These are phyloP conservation scores for Portevinia maculata DNA, from an alignment of 2,888 invertebrate genomes.

Conservation along the genomic window DNA sequence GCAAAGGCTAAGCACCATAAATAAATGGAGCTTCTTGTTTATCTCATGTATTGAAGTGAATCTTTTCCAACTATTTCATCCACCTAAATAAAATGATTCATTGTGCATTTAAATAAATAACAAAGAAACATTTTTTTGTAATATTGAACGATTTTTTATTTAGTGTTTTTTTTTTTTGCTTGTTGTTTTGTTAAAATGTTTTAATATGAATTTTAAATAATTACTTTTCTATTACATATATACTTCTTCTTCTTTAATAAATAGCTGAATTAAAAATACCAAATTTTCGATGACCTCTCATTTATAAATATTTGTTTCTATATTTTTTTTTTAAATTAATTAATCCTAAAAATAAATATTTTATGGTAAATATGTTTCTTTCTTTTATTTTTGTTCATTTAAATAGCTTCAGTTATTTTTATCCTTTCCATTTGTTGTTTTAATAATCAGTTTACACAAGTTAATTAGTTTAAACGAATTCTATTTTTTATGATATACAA, in stretches of 20 bases:
- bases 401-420: conserved; percentile 60
- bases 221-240: conserved; percentile 54
- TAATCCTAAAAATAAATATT: conserved; percentile 59
- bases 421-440: conserved; percentile 36
- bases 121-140: background rate
- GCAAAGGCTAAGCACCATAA: too few relatives aligned
- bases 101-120: background rate
- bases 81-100: too few relatives aligned
- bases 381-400: conserved; percentile 32
- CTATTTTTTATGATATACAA: conserved; percentile 49
- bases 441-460: conserved; percentile 40
- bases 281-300: conserved; percentile 71
- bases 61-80: too few relatives aligned
- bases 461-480: conserved; percentile 47
- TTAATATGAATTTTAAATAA: conserved; percentile 73
- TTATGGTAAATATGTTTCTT: conserved; percentile 60
- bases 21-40: too few relatives aligned
- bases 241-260: conserved; percentile 59
- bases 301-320: conserved; percentile 69
- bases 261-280: conserved; percentile 73
- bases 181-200: conserved; percentile 67
- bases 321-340: conserved; percentile 52
- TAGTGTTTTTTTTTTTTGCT: conserved; percentile 26
- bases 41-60: too few relatives aligned
- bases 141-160: conserved; percentile 68